These are phyloP conservation scores for Sebastes trivittatus DNA, from an alignment of 2,797 vertebrate genomes.

Conservation along the genomic window DNA sequence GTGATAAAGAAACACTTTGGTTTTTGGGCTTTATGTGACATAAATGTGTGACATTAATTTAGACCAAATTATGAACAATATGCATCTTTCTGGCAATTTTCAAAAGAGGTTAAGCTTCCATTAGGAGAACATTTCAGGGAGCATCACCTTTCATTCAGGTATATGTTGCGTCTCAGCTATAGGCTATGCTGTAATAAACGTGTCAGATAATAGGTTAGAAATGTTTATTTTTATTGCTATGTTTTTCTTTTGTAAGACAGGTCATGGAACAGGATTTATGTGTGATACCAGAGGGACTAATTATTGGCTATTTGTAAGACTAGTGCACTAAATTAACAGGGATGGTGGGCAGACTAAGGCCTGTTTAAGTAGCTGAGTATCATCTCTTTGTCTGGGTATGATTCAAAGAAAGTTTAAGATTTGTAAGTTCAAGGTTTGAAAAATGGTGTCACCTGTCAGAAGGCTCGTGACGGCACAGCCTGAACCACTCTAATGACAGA, in stretches of 20 bases:
- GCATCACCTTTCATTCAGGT: background rate
- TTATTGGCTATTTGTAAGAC: background rate
- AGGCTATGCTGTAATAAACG: background rate
- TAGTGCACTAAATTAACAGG: slow-evolving; percentile 2
- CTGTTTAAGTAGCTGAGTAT: background rate
- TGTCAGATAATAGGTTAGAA: background rate
- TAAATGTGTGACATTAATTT: background rate
- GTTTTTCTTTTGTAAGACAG: background rate
- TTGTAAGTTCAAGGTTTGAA: background rate
- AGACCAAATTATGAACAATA: background rate
- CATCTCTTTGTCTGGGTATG: background rate
- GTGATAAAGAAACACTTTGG: background rate
- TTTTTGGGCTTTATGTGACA: background rate
- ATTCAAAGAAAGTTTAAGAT: background rate
- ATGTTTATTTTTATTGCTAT: background rate
- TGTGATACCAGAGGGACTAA: background rate
- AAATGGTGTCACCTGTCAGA: background rate
- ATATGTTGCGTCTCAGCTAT: background rate
- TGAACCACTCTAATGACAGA: background rate
- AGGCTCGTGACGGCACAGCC: background rate
- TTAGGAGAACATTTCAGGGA: background rate
- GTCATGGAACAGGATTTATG: background rate
- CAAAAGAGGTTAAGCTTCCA: background rate
- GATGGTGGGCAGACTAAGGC: background rate
- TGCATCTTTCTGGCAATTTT: background rate